Evolutionary conservation across 2,113 vertebrate species (phyloP), one percentile per base, ranked within the genome.

Genomic region (Polypterus senegalus): DNA sequence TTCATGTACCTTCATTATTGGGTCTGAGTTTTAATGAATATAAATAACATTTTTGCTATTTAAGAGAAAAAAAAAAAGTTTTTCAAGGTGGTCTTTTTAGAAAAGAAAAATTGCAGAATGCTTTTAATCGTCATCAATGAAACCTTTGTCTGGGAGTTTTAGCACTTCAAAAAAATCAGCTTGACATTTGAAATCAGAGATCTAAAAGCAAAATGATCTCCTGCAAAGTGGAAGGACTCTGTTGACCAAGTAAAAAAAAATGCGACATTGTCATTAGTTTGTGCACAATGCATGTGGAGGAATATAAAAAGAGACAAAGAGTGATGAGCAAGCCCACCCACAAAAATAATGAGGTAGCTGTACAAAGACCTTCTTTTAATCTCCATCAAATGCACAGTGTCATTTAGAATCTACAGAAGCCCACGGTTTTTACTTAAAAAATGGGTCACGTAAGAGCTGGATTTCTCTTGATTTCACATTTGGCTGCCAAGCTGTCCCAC

Each of bases 381-480:
- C 27, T 57, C 43, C 56, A 57, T 57, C n/a, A 57, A 57, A 57
- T 45, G 56, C 27, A 44, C 3, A 6, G 56, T 57, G 56, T 44
- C 56, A 57, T 57, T 6, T 47, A 10, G 9, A 53, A 46, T 44
- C 59, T 59, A 48, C 49, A 47, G 7, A 51, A 8, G 43, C 6
- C 52, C 63, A 61, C 58, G 54, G 55, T 27, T 48, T 27, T 53
- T 44, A 11, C 7, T 51, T 44, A 62, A 48, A 58, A 56, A 45
- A 43, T 67, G 68, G 77, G 74, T 74, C 75, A 77, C 60, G 64
- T 65, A 9, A 65, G 70, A 65, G 55, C 66, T 27, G 3, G 48
- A 71, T 57, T 59, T 47, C 64, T 60, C 61, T 57, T 10, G 67
- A 72, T 66, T 52, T 1, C 52, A 58, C 59, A 61, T 66, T 68